A percentile compares a stretch with the other conserved stretches of the same genome.
phyloP scores from a whole-genome alignment of 92 coral and sea anemone species.

The Palythoa heliodiscus region DNA sequence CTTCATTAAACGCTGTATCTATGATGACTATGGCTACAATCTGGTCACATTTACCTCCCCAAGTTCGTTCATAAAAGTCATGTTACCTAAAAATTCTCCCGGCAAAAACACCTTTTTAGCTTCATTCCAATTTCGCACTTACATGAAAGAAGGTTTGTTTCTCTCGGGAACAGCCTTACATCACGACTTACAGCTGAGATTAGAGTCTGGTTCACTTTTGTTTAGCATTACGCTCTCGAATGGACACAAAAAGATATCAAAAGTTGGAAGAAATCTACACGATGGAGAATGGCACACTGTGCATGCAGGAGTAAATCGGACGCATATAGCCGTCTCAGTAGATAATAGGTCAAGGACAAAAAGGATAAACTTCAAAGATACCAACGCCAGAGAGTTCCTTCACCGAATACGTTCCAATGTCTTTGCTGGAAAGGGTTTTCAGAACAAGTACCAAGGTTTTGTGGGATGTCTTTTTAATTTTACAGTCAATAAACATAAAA shows the following conservation, averaged over 20 bases:
- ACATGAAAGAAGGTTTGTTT: conserved; percentile 67
- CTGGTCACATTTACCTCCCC: conserved; percentile 70
- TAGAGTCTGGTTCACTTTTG: conserved; percentile 64
- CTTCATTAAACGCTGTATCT: conserved; percentile 60
- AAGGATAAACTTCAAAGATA: conserved; percentile 34
- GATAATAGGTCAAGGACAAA: conserved; percentile 38
- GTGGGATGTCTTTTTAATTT: conserved; percentile 88
- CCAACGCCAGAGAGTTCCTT: conserved; percentile 55
- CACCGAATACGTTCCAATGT: conserved; percentile 67
- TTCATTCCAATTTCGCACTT: conserved; percentile 83
- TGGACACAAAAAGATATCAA: conserved; percentile 57
- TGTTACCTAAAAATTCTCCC: conserved; percentile 55
- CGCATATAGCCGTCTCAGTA: conserved; percentile 35
- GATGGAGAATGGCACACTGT: conserved; percentile 97
- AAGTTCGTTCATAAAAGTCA: conserved; percentile 61
- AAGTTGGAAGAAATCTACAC: conserved; percentile 61
- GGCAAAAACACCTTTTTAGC: conserved; percentile 67
- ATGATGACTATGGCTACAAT: conserved; percentile 61
- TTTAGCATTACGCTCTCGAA: conserved; percentile 67
- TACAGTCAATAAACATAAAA: conserved; percentile 66
- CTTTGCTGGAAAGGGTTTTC: conserved; percentile 61
- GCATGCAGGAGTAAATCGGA: conserved; percentile 53
- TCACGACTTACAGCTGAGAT: conserved; percentile 60
- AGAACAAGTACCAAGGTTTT: conserved; percentile 62
- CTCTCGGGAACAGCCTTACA: conserved; percentile 68